These are phyloP conservation scores for Drosophila prolongata DNA, from an alignment of 2,888 invertebrate species.

Conservation along the genomic window DNA sequence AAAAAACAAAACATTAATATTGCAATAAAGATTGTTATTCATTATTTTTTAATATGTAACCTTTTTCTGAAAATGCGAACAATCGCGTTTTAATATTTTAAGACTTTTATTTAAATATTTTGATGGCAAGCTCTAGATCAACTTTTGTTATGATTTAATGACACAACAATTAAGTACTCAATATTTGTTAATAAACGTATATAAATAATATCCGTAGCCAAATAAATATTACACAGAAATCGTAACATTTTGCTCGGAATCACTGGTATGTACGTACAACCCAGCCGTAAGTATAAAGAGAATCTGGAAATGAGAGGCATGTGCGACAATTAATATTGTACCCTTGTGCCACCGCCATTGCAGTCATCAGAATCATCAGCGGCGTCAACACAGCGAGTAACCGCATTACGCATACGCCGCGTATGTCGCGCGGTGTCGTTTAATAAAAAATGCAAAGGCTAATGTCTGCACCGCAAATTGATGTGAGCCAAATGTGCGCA, in stretches of 20 bases:
- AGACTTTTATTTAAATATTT: too few relatives aligned
- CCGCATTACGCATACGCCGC: slow-evolving; percentile 62
- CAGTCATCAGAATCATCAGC: slow-evolving; percentile 28
- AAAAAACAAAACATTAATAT: too few relatives aligned
- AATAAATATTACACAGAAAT: too few relatives aligned
- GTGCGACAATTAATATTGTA: slow-evolving; percentile 62
- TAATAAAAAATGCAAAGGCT: slow-evolving; percentile 75
- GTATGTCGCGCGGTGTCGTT: slow-evolving; percentile 43
- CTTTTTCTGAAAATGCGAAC: too few relatives aligned
- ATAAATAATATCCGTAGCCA: too few relatives aligned
- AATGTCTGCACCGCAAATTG: slow-evolving; percentile 78
- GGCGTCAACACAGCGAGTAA: slow-evolving; percentile 28
- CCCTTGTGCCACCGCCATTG: slow-evolving; percentile 22
- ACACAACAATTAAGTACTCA: too few relatives aligned
- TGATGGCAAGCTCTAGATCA: too few relatives aligned
- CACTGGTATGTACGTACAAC: neutral
- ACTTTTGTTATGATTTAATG: too few relatives aligned
- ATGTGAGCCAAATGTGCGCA: slow-evolving; percentile 73
- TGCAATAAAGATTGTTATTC: too few relatives aligned
- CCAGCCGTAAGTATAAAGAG: neutral
- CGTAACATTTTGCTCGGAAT: neutral
- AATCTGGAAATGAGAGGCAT: slow-evolving; percentile 2
- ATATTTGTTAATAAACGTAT: too few relatives aligned
- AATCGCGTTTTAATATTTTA: too few relatives aligned
- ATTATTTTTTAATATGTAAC: too few relatives aligned